Evolutionary conservation across 1,140 invertebrate species (phyloP), one percentile per base, ranked within the genome.

Genomic region (Oppia nitens): DNA sequence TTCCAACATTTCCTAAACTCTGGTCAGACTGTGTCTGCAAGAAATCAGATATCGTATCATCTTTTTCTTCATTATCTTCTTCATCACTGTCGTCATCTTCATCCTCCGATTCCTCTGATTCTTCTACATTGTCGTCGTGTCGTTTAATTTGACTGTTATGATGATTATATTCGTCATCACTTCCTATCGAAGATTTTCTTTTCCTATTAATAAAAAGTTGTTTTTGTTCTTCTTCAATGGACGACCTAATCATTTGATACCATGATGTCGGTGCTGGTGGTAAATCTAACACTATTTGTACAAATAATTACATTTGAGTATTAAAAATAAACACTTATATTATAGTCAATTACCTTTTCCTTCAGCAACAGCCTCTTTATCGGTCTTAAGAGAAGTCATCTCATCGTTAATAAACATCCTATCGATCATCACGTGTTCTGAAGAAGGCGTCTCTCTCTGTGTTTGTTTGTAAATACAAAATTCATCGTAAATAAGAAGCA

Each of bases 351-450:
- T 49, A 69, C 68, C 59, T 66, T 71, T 71, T 29, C 68, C 68
- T 56, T 64, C 64, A 48, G 63, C 62, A 50, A 69, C 65, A 26
- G 66, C 61, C 54, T 66, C 64, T 58, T 65, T 68, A 59, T 83
- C 73, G 65, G 73, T 75, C 59, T 79, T 76, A 25, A 83, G 66
- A 45, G 75, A 73, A 50, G 68, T 71, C 64, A 78, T 77, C 63
- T 84, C 82, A 62, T 84, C 82, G 25, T 76, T 72, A 24, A 83
- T 75, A 68, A 83, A 81, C 67, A 81, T 76, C 53, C 81, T 71
- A 64, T 83, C 78, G 14, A 85, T 72, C 80, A 84, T 82, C 72
- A 84, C 81, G 40, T 79, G 69, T 68, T 85, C 83, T 2, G 81
- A 79, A 2, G 81, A 80, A 64, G 77, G 74, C 9, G 80, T 78